phyloP scores from a whole-genome alignment of 2,113 vertebrate genomes.

The Salvelinus sp. region DNA sequence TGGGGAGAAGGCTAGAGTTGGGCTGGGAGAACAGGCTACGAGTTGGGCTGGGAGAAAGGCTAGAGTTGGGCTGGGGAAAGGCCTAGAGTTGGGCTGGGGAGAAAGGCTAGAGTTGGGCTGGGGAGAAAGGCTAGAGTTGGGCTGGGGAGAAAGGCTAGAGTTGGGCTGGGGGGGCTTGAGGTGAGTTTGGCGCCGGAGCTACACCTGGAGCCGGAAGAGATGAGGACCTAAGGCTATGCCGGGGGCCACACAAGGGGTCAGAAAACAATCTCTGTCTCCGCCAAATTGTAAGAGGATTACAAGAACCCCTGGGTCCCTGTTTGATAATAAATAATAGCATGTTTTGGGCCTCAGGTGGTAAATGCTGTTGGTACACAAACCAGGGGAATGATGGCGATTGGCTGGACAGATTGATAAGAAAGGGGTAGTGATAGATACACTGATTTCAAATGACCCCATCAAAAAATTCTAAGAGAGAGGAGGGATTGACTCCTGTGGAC shows the following conservation, averaged over 20 bases:
- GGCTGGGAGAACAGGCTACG: too few relatives aligned
- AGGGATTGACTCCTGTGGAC: too few relatives aligned
- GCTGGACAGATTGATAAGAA: conserved; percentile 1
- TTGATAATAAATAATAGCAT: conserved; percentile 55
- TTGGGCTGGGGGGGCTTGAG: conserved; percentile 22
- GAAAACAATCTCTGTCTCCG: conserved; percentile 44
- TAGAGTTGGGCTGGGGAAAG: too few relatives aligned
- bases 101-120: too few relatives aligned
- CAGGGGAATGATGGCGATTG: neutral
- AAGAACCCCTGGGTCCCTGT: conserved; percentile 39
- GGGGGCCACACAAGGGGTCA: conserved; percentile 52
- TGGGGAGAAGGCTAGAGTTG: too few relatives aligned
- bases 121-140: too few relatives aligned
- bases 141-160: too few relatives aligned
- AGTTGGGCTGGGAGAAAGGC: too few relatives aligned
- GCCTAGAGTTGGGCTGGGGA: too few relatives aligned
- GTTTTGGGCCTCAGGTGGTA: conserved; percentile 34
- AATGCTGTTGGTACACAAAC: conserved; percentile 37
- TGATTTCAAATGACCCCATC: conserved; percentile 31
- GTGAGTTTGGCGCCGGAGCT: conserved; percentile 24
- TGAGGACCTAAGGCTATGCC: conserved; percentile 58
- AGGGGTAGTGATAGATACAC: neutral
- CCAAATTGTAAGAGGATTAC: conserved; percentile 59
- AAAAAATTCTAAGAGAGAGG: neutral
- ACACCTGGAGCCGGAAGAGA: conserved; percentile 26